phyloP scores from a whole-genome alignment of 1,140 invertebrate species.

The Whitmania pigra region DNA sequence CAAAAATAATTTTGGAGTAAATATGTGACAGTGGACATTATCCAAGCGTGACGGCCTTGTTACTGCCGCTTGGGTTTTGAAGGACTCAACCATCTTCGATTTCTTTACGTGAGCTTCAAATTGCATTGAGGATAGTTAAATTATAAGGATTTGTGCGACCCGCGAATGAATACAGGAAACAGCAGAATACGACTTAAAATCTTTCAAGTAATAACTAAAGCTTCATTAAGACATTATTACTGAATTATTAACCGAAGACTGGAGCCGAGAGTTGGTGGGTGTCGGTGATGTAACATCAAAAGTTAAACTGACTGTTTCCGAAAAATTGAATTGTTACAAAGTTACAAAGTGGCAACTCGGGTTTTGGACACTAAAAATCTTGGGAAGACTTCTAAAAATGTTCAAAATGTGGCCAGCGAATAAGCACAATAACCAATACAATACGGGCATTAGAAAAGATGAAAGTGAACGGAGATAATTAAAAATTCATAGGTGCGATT shows the following conservation, averaged over 20 bases:
- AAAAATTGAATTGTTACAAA: no score
- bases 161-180: not conserved
- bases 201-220: not conserved
- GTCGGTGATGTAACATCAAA: no score
- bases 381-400: no score
- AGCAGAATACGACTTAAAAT: not conserved
- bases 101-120: not conserved
- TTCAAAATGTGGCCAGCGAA: no score
- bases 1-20: constrained; percentile 44
- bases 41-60: constrained; percentile 13
- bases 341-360: no score
- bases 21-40: constrained; percentile 41
- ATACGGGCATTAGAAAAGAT: no score
- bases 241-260: not conserved
- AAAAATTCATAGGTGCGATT: no score
- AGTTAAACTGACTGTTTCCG: no score
- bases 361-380: no score
- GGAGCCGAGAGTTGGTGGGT: no score
- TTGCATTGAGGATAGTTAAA: not conserved
- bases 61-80: not conserved
- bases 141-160: not conserved
- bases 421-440: no score
- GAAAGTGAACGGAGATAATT: no score
- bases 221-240: not conserved
- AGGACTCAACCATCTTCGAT: not conserved